Conservation (phyloP, 2,888 invertebrate species). For the Ectemnius lituratus region DNA sequence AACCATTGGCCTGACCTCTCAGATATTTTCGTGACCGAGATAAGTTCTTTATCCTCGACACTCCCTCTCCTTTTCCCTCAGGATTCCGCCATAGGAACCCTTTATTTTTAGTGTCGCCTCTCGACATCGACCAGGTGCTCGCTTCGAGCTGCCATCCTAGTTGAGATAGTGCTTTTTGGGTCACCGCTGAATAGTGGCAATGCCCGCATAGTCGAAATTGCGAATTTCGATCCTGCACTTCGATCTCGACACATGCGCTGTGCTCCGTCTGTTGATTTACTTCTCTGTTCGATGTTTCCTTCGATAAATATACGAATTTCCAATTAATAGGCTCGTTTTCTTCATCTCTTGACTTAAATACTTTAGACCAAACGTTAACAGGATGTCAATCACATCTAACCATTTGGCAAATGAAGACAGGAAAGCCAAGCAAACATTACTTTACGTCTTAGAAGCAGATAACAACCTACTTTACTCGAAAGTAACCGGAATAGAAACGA, state of each 20-base stretch:
- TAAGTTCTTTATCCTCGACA: neutral
- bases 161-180: conserved; percentile 52
- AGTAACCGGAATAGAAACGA: neutral
- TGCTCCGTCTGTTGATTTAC: too few relatives aligned
- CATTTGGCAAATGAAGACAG: too few relatives aligned
- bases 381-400: too few relatives aligned
- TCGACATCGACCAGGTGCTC: conserved; percentile 13
- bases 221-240: conserved; percentile 66
- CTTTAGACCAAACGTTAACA: too few relatives aligned
- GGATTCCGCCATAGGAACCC: neutral
- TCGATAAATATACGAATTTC: too few relatives aligned
- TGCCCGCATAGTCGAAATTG: conserved; percentile 60
- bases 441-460: too few relatives aligned
- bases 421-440: too few relatives aligned
- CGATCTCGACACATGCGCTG: conserved; percentile 33
- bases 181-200: conserved; percentile 55
- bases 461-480: neutral
- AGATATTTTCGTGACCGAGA: conserved; percentile 2
- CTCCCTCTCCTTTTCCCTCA: neutral
- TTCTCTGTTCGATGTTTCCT: too few relatives aligned
- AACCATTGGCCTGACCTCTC: neutral
- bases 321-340: too few relatives aligned
- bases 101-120: conserved; percentile 5
- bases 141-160: conserved; percentile 28
- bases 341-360: too few relatives aligned